A percentile compares a stretch with the other conserved stretches of the same genome.
phyloP scores from a whole-genome alignment of 2,888 invertebrate species.

The Heliothis peltigera region DNA sequence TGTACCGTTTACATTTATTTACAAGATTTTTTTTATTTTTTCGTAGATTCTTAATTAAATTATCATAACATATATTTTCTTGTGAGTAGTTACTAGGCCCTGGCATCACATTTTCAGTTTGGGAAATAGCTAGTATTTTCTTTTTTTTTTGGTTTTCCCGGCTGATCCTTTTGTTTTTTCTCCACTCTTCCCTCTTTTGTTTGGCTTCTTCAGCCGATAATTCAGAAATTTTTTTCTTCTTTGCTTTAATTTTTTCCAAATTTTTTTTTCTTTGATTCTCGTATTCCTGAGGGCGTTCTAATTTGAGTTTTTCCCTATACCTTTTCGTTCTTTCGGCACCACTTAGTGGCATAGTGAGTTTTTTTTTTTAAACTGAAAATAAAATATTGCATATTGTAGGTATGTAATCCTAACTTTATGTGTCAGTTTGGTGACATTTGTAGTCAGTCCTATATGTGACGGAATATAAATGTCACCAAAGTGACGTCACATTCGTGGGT shows the following conservation, averaged over 20 bases:
- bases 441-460: too few relatives aligned
- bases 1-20: too few relatives aligned
- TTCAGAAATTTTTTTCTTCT: not conserved
- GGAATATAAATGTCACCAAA: too few relatives aligned
- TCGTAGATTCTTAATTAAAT: too few relatives aligned
- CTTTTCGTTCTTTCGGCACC: conserved; percentile 24
- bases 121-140: not conserved
- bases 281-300: conserved; percentile 27
- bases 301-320: conserved; percentile 17
- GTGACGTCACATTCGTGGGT: too few relatives aligned
- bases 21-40: too few relatives aligned
- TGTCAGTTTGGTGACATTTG: too few relatives aligned
- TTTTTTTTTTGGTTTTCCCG: not conserved
- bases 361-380: conserved; percentile 2
- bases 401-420: too few relatives aligned
- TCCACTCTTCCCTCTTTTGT: not conserved
- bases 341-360: conserved; percentile 32
- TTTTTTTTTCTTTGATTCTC: conserved; percentile 23
- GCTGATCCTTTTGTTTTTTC: too few relatives aligned
- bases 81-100: conserved; percentile 1
- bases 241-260: conserved; percentile 6
- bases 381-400: too few relatives aligned
- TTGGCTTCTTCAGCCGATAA: not conserved
- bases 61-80: conserved; percentile 5
- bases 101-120: too few relatives aligned